These are phyloP conservation scores for Bagarius yarrelli DNA, from an alignment of 2,113 vertebrate species.

Conservation along the genomic window DNA sequence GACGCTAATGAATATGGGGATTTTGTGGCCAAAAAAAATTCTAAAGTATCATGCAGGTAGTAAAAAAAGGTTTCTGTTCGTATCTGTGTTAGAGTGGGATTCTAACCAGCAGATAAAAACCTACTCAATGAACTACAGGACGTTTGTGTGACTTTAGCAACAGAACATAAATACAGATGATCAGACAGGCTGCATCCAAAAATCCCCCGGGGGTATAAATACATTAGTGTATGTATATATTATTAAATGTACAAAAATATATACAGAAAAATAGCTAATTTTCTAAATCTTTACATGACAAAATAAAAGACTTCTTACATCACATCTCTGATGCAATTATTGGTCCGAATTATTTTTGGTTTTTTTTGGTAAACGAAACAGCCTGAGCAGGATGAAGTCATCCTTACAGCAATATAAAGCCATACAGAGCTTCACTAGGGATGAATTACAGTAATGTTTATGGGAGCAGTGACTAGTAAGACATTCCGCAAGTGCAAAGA, in stretches of 20 bases:
- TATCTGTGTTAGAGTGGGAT: too few relatives aligned
- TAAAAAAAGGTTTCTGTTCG: too few relatives aligned
- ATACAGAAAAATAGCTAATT: constrained; percentile 52
- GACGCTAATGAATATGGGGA: too few relatives aligned
- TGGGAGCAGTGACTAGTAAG: neutral
- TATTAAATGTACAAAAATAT: constrained; percentile 59
- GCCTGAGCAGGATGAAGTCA: neutral
- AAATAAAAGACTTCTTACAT: constrained; percentile 33
- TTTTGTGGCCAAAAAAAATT: too few relatives aligned
- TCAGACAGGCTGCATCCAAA: constrained; percentile 59
- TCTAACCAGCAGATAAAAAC: too few relatives aligned
- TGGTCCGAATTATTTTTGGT: constrained; percentile 32
- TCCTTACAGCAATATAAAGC: neutral
- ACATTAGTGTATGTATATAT: constrained; percentile 50
- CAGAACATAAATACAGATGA: constrained; percentile 52
- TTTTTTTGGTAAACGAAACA: constrained; percentile 8
- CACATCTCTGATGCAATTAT: constrained; percentile 26
- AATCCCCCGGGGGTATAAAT: constrained; percentile 66
- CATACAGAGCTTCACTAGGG: neutral
- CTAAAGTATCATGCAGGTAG: too few relatives aligned
- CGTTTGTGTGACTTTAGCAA: constrained; percentile 38
- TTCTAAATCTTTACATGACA: constrained; percentile 34
- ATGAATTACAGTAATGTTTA: too few relatives aligned
- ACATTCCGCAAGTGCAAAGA: constrained; percentile 5
- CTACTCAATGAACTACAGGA: neutral